phyloP scores from a whole-genome alignment of 2,888 invertebrate genomes.

The Mongoloraphidia duomilia region DNA sequence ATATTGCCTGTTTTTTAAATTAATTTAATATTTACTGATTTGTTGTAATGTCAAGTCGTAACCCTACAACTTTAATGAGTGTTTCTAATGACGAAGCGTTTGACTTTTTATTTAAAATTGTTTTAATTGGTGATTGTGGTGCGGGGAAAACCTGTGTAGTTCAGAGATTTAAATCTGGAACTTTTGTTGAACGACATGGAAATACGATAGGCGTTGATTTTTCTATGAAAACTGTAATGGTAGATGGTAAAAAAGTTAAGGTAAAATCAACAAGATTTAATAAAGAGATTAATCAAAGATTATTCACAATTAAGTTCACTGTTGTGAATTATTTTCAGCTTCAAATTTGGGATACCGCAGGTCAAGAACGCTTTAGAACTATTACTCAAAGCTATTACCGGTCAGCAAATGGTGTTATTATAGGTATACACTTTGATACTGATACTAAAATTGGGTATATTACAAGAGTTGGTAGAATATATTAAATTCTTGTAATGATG shows the following conservation, averaged over 20 bases:
- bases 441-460: conserved; percentile 2
- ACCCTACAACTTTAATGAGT: conserved; percentile 62
- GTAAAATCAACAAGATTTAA: conserved; percentile 30
- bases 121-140: conserved; percentile 82
- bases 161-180: conserved; percentile 89
- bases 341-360: conserved; percentile 96
- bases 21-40: not conserved
- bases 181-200: conserved; percentile 87
- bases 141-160: conserved; percentile 92
- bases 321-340: conserved; percentile 39
- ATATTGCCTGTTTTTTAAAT: no score
- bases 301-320: not conserved
- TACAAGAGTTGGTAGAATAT: not conserved
- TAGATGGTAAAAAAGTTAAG: conserved; percentile 91
- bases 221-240: conserved; percentile 91
- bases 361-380: conserved; percentile 90
- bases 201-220: conserved; percentile 97
- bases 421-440: conserved; percentile 39
- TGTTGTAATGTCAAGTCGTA: conserved; percentile 51
- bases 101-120: conserved; percentile 91
- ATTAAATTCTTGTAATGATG: conserved; percentile 3
- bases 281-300: not conserved
- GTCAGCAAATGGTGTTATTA: conserved; percentile 91
- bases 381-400: conserved; percentile 96
- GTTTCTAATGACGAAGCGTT: conserved; percentile 65